Evolutionary conservation across 1,140 invertebrate species (phyloP), one percentile per base, ranked within the genome.

Genomic region (Cataglyphis hispanica): DNA sequence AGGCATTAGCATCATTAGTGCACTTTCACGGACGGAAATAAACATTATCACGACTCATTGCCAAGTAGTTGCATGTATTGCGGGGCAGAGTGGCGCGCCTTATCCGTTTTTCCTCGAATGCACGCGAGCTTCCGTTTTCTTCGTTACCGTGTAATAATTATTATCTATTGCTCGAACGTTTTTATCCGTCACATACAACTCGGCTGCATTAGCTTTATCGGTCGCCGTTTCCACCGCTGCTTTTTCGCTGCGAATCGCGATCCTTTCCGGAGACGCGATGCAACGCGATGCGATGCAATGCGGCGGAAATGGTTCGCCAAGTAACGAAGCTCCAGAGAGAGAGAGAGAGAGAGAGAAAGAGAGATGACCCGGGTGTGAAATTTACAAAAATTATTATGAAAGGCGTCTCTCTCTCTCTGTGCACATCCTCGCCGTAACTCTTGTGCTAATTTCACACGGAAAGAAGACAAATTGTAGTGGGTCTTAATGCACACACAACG

Each of bases 101-200:
- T 90, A 90, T 90, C 89, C 89, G 63, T 25, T 77, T 50, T 64
- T 84, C 40, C 58, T 50, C 66, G 27, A 58, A 87, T 56, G 77
- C 89, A 90, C 89, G 89, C 89, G 83, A 90, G 89, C 89, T 90
- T 90, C 88, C 89, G 89, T 77, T 90, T 86, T 67, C 89, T 90
- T 90, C 88, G 81, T 85, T 81, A 90, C 86, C 83, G 83, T 87
- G 76, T 85, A 90, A 90, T 90, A 90, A 90, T 90, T 90, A 90
- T 90, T 90, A 90, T 90, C 89, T 90, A 90, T 90, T 90, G 88
- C 86, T 61, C 31, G 88, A 74, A 87, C 86, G 63, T 89, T 86
- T 87, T 89, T 90, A 86, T 56, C 83, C 80, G 43, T 69, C 72
- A 16, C 67, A 61, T 89, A 90, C 88, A 89, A 80, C 88, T 69